Evolutionary conservation across 2,113 vertebrate genomes (phyloP), one percentile per base, ranked within the genome.

Genomic region (Heliornis fulica): DNA sequence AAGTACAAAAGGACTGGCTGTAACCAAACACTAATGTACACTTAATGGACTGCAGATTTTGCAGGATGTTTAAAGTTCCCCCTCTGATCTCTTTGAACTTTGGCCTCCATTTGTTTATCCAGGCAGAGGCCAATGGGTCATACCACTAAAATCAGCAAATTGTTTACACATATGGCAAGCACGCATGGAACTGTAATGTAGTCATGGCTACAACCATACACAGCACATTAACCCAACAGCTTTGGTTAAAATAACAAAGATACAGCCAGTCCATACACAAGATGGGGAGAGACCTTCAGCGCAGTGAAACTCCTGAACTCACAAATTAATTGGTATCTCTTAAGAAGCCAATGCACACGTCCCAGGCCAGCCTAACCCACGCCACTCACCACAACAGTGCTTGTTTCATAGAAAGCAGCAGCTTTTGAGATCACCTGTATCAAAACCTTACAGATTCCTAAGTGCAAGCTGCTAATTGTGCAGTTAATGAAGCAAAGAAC

Each of bases 61-160:
- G 48, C 79, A 94, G 96, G 96, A 93, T 82, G 87, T 95, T 87
- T 96, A 93, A 70, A 94, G 89, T 87, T 93, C 84, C 83, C 54
- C 81, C 82, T 95, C 96, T 96, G 95, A 89, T 97, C 95, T 98
- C 96, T 97, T 87, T 97, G 96, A 93, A 97, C 97, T 98, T 96
- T 96, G 96, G 63, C 97, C 97, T 97, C 63, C 89, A 77, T 96
- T 96, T 98, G 96, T 98, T 98, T 97, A 96, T 60, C 91, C 72
- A 91, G 61, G 38, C 83, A 48, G 65, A 96, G 93, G 94, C 74
- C 77, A 92, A 75, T 7, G 94, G 95, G 95, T 94, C 95, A 83
- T 46, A 97, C 74, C 89, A 94, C 34, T 90, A 93, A 83, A 92
- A 95, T 72, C 94, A 97, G 95, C 92, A 93, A 96, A 82, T 5